Conservation (phyloP, 2,888 invertebrate genomes). For the Apamea crenata region DNA sequence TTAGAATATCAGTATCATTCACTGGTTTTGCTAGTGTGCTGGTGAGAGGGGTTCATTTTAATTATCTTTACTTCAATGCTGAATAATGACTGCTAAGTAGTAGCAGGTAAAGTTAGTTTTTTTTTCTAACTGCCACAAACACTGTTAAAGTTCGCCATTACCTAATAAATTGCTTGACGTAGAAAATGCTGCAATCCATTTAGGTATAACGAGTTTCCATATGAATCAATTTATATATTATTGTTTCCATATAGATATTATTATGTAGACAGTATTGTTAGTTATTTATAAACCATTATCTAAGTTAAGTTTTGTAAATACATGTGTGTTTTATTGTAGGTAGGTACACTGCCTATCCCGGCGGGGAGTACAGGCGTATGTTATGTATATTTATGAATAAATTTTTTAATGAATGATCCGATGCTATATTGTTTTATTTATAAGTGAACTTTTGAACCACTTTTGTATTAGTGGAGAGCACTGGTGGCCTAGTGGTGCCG, state of each 20-base stretch:
- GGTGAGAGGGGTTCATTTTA: neutral
- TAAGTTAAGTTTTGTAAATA: slow-evolving; percentile 22
- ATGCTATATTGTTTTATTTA: slow-evolving; percentile 31
- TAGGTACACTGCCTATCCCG: neutral
- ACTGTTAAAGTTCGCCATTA: neutral
- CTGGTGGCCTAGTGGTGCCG: neutral
- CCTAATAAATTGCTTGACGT: neutral
- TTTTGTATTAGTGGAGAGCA: neutral
- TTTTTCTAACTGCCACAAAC: neutral
- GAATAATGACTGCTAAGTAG: neutral
- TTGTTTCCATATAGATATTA: neutral
- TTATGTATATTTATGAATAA: slow-evolving; percentile 29
- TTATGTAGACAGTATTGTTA: slow-evolving; percentile 18
- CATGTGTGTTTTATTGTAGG: neutral
- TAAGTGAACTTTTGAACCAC: neutral
- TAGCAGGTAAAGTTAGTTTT: neutral
- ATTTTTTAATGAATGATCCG: neutral
- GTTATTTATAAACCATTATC: slow-evolving; percentile 23
- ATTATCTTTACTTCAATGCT: neutral
- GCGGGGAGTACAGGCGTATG: too few species aligned
- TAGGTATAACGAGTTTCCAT: neutral
- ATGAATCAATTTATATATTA: neutral
- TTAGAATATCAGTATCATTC: neutral
- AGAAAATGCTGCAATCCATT: neutral
- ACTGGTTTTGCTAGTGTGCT: neutral